Conservation (phyloP, 2,797 vertebrate species). For the Vespertilio murinus region DNA sequence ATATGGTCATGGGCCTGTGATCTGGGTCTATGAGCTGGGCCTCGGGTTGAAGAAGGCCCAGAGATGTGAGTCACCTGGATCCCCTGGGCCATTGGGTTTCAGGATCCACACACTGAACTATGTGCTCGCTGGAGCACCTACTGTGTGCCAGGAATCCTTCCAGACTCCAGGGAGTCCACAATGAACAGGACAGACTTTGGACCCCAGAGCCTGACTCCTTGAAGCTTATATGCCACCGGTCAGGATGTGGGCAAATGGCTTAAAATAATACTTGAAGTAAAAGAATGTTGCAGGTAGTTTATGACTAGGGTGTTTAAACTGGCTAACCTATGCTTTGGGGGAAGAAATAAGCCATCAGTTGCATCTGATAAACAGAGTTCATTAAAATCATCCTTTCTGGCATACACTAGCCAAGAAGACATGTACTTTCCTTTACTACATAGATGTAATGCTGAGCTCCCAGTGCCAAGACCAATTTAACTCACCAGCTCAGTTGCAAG, state of each 20-base stretch:
- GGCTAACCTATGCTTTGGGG: neutral
- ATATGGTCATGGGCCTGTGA: rapidly evolving
- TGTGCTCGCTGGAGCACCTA: neutral
- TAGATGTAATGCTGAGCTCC: neutral
- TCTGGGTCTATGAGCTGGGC: neutral
- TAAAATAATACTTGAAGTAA: neutral
- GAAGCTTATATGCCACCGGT: neutral
- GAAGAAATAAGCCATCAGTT: neutral
- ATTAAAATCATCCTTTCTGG: constrained; percentile 51
- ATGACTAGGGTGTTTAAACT: neutral
- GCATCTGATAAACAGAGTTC: constrained; percentile 33
- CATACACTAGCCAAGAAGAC: neutral
- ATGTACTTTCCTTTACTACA: neutral
- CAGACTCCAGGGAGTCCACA: too few species aligned
- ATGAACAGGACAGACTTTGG: neutral
- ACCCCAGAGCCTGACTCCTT: neutral
- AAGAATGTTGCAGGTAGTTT: neutral
- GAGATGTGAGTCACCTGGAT: neutral
- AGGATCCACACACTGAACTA: neutral
- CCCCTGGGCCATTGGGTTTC: rapidly evolving
- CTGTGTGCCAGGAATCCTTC: neutral
- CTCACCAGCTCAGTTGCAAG: constrained; percentile 55
- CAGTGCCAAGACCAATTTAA: constrained; percentile 24
- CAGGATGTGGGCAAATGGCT: neutral
- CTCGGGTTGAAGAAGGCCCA: neutral